Percentiles rank a stretch among this genome's conserved stretches.
phyloP scores from a whole-genome alignment of 1,140 invertebrate species.

The Myzus persicae region DNA sequence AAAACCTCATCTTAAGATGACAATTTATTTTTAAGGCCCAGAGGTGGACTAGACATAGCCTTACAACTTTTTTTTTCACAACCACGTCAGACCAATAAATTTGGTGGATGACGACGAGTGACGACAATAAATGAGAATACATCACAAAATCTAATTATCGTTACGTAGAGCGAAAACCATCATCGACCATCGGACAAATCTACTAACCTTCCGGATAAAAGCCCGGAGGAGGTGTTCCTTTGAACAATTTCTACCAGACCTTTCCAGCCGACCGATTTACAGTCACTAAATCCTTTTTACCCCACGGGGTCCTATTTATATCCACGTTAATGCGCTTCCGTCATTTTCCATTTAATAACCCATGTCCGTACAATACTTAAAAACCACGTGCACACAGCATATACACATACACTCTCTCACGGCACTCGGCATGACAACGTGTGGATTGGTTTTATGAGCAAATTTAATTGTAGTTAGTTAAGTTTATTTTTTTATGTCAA shows the following conservation, averaged over 20 bases:
- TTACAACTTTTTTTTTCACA: not conserved
- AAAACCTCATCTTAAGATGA: not conserved
- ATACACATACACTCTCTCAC: not conserved
- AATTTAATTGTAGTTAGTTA: not conserved
- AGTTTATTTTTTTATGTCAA: not conserved
- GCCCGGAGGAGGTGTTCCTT: not conserved
- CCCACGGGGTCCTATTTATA: not conserved
- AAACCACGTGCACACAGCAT: not conserved
- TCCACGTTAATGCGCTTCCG: not conserved
- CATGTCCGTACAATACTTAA: not conserved
- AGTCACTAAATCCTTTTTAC: not conserved
- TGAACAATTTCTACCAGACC: not conserved
- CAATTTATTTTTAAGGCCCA: not conserved
- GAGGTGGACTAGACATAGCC: not conserved
- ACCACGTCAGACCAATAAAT: not conserved
- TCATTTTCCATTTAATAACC: conserved; percentile 8
- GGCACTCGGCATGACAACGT: no score
- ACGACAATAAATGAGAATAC: not conserved
- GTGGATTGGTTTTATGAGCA: not conserved
- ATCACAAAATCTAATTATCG: not conserved
- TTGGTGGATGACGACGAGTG: not conserved
- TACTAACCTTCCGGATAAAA: not conserved
- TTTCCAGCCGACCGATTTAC: not conserved
- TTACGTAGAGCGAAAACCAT: not conserved
- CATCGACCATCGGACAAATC: not conserved